Base-by-base conservation (phyloP, 2,113 vertebrate species). In the Triplophysa siluroides region DNA sequence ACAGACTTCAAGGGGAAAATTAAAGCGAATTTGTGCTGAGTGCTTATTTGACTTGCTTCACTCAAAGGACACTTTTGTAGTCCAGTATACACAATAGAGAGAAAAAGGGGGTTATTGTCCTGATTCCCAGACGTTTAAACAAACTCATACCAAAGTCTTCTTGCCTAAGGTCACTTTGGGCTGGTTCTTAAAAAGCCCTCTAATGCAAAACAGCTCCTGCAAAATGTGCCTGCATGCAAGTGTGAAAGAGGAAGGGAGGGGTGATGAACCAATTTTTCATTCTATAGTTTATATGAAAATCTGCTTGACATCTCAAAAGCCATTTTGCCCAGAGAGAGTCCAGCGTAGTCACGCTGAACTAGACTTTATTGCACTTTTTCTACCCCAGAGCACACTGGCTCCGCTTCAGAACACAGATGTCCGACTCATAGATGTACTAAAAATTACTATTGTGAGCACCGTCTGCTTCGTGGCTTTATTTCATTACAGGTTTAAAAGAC, bases 371-470 rank as follows among this genome's bases (percentile, higher is more conserved):
- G 50, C 69, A 56, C 41, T 50, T 64, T 75, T 80, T 58, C 73
- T 38, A 61, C 41, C n/a, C 21, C 54, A 21, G 65, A 0, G 9
- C 79, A 33, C 45, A 26, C 62, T 75, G 63, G 71, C 67, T 65
- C 38, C n/a, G 24, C n/a, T 79, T 67, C 72, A 80, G 54, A 82
- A 61, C 21, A 38, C 84, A 85, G 84, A 85, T 77, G 82, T 79
- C 21, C 2, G 16, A 47, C 18, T 50, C 69, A 64, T 70, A 21
- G 43, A 76, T 24, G n/a, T 38, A 62, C 58, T 69, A 72, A 80
- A 79, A 45, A 54, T 47, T 76, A 21, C 66, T 38, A 58, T 56
- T 54, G 50, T 61, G 8, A 47, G 41, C 16, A 1, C 56, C 1
- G 43, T 50, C 62, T 61, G 33, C 58, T 50, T 81, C 9, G 10